Evolutionary conservation across 1,140 invertebrate species (phyloP).

Genomic region (Drosophila neocordata): DNA sequence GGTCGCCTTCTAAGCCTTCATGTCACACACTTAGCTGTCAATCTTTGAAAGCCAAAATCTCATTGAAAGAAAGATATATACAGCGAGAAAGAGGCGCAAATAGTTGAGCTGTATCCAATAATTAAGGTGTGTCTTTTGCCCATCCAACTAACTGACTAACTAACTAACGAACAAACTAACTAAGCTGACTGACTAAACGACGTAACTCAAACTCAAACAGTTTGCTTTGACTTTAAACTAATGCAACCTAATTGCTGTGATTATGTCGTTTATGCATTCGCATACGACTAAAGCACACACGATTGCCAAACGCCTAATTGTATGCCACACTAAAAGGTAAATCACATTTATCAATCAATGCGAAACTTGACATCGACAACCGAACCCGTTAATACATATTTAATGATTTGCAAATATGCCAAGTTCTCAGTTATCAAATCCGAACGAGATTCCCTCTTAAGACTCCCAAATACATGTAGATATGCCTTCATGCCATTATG

Average conservation of each 20-base stretch:
- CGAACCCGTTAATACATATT: conserved; percentile 23
- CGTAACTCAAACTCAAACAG: conserved; percentile 19
- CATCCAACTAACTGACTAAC: conserved; percentile 34
- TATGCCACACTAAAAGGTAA: conserved; percentile 43
- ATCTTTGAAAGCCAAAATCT: conserved; percentile 37
- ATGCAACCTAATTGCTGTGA: conserved; percentile 70
- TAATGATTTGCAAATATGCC: conserved; percentile 39
- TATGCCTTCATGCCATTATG: conserved; percentile 11
- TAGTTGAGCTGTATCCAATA: conserved; percentile 6
- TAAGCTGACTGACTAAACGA: conserved; percentile 24
- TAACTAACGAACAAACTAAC: conserved; percentile 28
- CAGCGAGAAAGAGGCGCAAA: background rate
- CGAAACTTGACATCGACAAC: conserved; percentile 3
- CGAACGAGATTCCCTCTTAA: background rate
- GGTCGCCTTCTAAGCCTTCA: conserved; percentile 38
- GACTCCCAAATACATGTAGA: background rate
- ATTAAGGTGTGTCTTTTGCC: conserved; percentile 35
- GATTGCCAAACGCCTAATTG: background rate
- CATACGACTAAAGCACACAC: background rate
- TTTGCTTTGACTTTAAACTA: conserved; percentile 62
- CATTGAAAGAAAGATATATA: no score
- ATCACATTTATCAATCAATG: conserved; percentile 71
- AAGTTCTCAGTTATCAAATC: conserved; percentile 29
- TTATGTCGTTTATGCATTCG: conserved; percentile 60
- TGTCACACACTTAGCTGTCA: conserved; percentile 61